Evolutionary conservation across 2,888 invertebrate genomes (phyloP).

Genomic region (Drosophila dives): DNA sequence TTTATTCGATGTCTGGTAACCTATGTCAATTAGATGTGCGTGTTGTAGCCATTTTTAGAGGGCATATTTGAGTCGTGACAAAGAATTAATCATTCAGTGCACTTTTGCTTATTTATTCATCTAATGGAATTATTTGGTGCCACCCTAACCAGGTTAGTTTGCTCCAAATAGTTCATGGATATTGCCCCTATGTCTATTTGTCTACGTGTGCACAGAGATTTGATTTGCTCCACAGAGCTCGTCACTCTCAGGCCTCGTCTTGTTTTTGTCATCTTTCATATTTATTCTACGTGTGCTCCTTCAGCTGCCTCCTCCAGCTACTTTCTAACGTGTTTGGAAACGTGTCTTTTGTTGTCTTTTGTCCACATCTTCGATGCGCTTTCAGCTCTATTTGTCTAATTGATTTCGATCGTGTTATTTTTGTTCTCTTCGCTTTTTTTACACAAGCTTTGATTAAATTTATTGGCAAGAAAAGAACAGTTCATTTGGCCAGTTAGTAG

Average conservation of each 20-base stretch:
- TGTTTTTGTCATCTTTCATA: slow-evolving; percentile 50
- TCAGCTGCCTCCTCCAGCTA: background rate
- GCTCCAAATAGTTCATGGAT: slow-evolving; percentile 16
- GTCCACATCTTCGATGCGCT: slow-evolving; percentile 11
- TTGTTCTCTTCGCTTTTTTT: slow-evolving; percentile 12
- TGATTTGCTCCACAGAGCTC: slow-evolving; percentile 39
- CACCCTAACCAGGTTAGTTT: background rate
- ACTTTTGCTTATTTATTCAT: slow-evolving; percentile 81
- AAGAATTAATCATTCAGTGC: slow-evolving; percentile 72
- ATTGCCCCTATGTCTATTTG: slow-evolving; percentile 33
- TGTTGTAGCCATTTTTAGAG: slow-evolving; percentile 6
- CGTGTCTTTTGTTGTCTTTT: slow-evolving; percentile 51
- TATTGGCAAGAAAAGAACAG: background rate
- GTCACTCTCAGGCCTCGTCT: slow-evolving; percentile 16
- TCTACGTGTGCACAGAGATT: slow-evolving; percentile 52
- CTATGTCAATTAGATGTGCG: slow-evolving; percentile 46
- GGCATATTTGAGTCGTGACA: slow-evolving; percentile 19
- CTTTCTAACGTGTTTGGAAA: slow-evolving; percentile 35
- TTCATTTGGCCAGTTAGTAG: background rate
- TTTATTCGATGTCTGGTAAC: slow-evolving; percentile 52
- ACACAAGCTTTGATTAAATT: slow-evolving; percentile 24
- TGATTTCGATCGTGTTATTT: slow-evolving; percentile 53
- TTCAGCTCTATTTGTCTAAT: slow-evolving; percentile 46
- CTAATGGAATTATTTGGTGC: slow-evolving; percentile 82
- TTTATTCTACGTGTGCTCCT: slow-evolving; percentile 46